Conservation (phyloP, 2,113 vertebrate species). For the Pteropus alecto region DNA sequence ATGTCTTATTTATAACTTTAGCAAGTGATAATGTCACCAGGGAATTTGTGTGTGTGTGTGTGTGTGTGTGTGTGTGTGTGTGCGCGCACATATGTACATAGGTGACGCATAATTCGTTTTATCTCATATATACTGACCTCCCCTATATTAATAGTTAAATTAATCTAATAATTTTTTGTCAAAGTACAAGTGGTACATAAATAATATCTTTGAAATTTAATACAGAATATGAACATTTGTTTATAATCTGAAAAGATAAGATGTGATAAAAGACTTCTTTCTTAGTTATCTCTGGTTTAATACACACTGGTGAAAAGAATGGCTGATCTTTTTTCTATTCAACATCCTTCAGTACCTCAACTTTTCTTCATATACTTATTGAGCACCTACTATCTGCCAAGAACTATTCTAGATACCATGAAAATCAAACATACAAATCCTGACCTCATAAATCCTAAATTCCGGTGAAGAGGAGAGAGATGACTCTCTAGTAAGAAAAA, state of each 20-base stretch:
- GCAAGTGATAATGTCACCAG: not conserved
- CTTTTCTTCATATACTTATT: not conserved
- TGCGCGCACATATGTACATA: not conserved
- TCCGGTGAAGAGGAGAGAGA: not conserved
- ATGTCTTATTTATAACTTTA: not conserved
- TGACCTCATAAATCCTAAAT: not conserved
- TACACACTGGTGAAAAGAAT: not conserved
- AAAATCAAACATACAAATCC: not conserved
- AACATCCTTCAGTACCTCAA: not conserved
- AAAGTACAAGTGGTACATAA: not conserved
- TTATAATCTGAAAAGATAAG: not conserved
- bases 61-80: no score
- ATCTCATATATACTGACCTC: not conserved
- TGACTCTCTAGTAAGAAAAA: not conserved
- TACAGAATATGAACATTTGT: not conserved
- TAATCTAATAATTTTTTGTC: not conserved
- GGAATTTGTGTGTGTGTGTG: not conserved
- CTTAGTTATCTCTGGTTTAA: not conserved
- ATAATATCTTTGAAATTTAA: not conserved
- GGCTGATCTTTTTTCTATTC: not conserved
- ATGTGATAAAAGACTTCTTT: not conserved
- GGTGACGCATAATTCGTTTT: not conserved
- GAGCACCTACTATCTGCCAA: not conserved
- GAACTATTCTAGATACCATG: not conserved
- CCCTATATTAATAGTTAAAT: not conserved